Percentiles rank a stretch among this genome's conserved stretches.
Evolutionary conservation across 1,140 invertebrate species (phyloP).

Genomic region (Nasonia longicornis): DNA sequence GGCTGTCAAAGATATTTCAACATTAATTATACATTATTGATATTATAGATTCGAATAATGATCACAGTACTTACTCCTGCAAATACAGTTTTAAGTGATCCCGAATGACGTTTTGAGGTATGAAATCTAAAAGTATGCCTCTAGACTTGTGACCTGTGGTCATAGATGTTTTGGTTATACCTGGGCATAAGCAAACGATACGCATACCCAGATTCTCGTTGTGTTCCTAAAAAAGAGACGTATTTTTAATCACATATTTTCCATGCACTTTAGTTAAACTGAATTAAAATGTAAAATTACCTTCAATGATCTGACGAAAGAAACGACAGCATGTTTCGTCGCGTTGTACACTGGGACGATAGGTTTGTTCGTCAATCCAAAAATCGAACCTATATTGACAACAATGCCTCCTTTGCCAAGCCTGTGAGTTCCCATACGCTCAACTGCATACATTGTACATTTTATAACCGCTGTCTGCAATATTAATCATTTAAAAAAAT

Average conservation of each 20-base stretch:
- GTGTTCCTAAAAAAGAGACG: not conserved
- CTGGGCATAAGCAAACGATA: constrained; percentile 68
- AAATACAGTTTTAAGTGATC: not conserved
- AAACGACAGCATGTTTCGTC: constrained; percentile 74
- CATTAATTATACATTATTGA: no score
- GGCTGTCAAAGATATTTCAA: not conserved
- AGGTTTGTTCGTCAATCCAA: constrained; percentile 59
- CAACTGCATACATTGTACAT: not conserved
- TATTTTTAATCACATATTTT: not conserved
- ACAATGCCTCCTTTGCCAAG: constrained; percentile 61
- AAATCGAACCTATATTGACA: constrained; percentile 65
- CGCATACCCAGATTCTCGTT: constrained; percentile 50
- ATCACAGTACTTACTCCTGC: constrained; percentile 5
- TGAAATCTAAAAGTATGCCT: not conserved
- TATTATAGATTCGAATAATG: not conserved
- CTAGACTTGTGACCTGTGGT: no score
- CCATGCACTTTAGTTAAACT: no score
- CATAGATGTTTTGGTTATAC: constrained; percentile 58
- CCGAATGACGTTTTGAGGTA: not conserved
- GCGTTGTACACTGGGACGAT: constrained; percentile 72
- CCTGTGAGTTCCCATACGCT: constrained; percentile 17
- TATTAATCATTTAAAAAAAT: not conserved
- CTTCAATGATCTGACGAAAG: constrained; percentile 57
- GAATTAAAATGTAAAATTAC: not conserved
- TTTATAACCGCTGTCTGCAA: not conserved